Evolutionary conservation across 1,140 invertebrate genomes (phyloP).

Genomic region (Lycorma delicatula): DNA sequence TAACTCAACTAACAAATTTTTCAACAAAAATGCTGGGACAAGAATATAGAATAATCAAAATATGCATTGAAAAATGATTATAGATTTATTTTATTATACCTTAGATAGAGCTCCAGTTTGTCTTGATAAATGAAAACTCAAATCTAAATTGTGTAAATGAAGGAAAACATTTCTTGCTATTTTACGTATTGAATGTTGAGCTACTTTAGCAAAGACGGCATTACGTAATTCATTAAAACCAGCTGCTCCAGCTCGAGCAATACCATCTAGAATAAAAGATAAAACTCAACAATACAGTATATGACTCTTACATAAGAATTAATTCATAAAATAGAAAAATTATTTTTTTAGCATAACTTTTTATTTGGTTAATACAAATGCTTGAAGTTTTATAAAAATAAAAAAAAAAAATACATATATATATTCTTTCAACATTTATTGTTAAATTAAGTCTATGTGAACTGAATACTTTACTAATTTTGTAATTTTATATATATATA

Average conservation of each 20-base stretch:
- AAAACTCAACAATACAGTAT: conserved; percentile 10
- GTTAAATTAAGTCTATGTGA: too few relatives aligned
- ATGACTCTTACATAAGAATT: conserved; percentile 12
- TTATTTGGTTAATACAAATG: too few relatives aligned
- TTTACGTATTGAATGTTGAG: conserved; percentile 90
- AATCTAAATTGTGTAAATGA: conserved; percentile 93
- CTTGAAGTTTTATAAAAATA: too few relatives aligned
- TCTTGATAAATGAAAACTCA: conserved; percentile 86
- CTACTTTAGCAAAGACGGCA: conserved; percentile 97
- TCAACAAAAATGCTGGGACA: too few relatives aligned
- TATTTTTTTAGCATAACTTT: neutral
- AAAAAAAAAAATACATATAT: too few relatives aligned
- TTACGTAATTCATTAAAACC: conserved; percentile 95
- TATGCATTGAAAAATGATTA: too few relatives aligned
- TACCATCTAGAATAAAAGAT: conserved; percentile 64
- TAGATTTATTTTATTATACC: too few relatives aligned
- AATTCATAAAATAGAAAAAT: neutral
- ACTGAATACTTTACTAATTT: too few relatives aligned
- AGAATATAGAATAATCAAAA: too few relatives aligned
- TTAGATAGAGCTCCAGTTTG: conserved; percentile 89
- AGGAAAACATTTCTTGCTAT: conserved; percentile 93
- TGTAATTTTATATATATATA: too few relatives aligned
- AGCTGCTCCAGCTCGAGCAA: conserved; percentile 78
- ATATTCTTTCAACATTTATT: too few relatives aligned
- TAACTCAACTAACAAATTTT: too few relatives aligned